Evolutionary conservation across 2,888 invertebrate species (phyloP), one percentile per base, ranked within the genome.

Genomic region (Folsomia manolachei): DNA sequence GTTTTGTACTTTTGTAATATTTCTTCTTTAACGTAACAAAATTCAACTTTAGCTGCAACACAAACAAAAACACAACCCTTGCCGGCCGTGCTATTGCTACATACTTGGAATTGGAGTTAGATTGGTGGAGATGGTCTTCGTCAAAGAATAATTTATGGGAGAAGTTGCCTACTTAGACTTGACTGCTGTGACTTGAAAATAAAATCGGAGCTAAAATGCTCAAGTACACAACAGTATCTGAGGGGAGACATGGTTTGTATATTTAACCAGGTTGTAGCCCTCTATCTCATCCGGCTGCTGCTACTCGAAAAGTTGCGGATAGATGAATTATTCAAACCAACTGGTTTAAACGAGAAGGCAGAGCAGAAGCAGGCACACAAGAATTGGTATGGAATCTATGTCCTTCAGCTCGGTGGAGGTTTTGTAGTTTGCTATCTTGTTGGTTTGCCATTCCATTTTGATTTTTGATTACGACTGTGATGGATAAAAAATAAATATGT

Each of bases 281-380:
- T 9, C 39, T 14, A 14, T 4, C 56, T 56, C 56, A 7, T 56
- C 21, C n/a, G 21, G 11, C 18, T 56, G 56, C 56, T 19, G 56
- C 21, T 56, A n/a, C 11, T 56, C 19, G 56, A 56, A 14, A 39
- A 39, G 60, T 19, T 62, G 62, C 18, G 62, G 27, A n/a, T 63
- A n/a, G n/a, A 63, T 63, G 63, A 63, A 63, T 63, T 63, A 63
- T 63, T 63, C 27, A 63, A 63, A 63, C 63, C 63, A 63, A 27
- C 63, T 63, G 63, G 63, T 7, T 63, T 27, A 62, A 39, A 39
- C 39, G 39, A 39, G 39, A 4, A 39, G 39, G 39, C 4, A 14
- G 39, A 39, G 39, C 7, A 39, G 39, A 14, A 39, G 39, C 7
- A 39, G 39, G 39, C 39, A 9, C 39, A n/a, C n/a, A n/a, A n/a